Evolutionary conservation across 2,888 invertebrate genomes (phyloP).

Genomic region (Biston betularia): DNA sequence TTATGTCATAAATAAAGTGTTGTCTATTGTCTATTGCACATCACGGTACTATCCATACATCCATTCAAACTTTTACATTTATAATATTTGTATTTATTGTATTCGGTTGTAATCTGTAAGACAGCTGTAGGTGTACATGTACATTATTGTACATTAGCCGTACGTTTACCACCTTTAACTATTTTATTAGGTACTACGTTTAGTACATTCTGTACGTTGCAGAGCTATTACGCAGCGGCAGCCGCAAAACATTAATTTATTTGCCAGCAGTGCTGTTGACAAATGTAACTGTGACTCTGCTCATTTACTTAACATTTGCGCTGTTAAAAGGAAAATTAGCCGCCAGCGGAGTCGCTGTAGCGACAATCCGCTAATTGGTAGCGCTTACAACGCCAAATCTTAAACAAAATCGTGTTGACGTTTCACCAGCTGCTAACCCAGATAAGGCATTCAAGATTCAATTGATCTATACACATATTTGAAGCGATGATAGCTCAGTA

Average conservation of each 20-base stretch:
- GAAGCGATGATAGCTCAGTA: no score
- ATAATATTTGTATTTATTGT: no score
- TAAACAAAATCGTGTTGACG: conserved; percentile 31
- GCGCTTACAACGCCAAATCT: conserved; percentile 26
- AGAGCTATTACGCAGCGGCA: conserved; percentile 43
- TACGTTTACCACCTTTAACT: conserved; percentile 36
- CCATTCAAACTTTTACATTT: no score
- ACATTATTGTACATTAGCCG: no score
- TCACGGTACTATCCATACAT: no score
- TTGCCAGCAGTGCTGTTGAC: conserved; percentile 58
- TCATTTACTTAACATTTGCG: conserved; percentile 52
- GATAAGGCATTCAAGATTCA: not conserved
- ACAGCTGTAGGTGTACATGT: conserved; percentile 28
- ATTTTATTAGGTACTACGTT: conserved; percentile 41
- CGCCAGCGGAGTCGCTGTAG: conserved; percentile 26
- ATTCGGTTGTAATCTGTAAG: conserved; percentile 32
- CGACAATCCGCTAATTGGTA: conserved; percentile 38
- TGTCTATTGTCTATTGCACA: no score
- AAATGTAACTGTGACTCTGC: conserved; percentile 51
- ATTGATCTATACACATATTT: no score
- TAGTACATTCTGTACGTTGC: conserved; percentile 37
- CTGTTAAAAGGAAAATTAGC: conserved; percentile 46
- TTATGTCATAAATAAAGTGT: no score
- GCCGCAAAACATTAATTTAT: conserved; percentile 51
- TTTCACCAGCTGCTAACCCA: conserved; percentile 10